A percentile compares a stretch with the other conserved stretches of the same genome.
These are phyloP conservation scores for Oophaga sylvatica DNA, from an alignment of 2,797 vertebrate species.

Conservation along the genomic window DNA sequence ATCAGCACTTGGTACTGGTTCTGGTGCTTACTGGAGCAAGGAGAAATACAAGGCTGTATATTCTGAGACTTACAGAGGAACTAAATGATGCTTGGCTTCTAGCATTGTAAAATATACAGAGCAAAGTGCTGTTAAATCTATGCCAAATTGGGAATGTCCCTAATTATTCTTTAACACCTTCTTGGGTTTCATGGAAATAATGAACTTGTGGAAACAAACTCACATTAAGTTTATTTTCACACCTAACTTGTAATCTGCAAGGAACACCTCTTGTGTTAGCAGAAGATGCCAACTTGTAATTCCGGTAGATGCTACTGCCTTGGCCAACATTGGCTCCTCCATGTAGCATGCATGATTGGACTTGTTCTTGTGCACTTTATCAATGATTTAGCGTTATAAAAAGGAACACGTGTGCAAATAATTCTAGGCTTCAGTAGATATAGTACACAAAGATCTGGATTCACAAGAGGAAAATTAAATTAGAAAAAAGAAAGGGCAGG, in stretches of 20 bases:
- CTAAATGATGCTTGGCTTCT: background rate
- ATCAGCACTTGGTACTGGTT: background rate
- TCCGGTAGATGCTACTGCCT: background rate
- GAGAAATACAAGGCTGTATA: background rate
- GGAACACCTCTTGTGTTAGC: constrained; percentile 1
- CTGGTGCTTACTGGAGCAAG: background rate
- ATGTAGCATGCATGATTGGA: background rate
- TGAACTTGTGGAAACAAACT: background rate
- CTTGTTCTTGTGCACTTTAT: background rate
- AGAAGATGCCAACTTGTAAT: background rate
- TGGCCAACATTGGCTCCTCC: background rate
- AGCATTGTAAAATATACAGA: background rate
- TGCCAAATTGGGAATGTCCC: background rate
- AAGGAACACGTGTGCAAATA: background rate
- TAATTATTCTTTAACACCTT: background rate
- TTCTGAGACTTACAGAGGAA: background rate
- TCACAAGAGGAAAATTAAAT: background rate
- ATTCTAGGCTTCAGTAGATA: background rate
- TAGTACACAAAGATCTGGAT: background rate
- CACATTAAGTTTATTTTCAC: background rate
- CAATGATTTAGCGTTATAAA: background rate
- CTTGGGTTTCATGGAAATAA: background rate
- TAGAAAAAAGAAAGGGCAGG: constrained; percentile 1
- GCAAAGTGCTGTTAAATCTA: background rate
- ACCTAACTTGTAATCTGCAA: background rate